Conservation (phyloP, 35 echinoderm and acorn worm genomes). For the Heliocidaris tuberculata region DNA sequence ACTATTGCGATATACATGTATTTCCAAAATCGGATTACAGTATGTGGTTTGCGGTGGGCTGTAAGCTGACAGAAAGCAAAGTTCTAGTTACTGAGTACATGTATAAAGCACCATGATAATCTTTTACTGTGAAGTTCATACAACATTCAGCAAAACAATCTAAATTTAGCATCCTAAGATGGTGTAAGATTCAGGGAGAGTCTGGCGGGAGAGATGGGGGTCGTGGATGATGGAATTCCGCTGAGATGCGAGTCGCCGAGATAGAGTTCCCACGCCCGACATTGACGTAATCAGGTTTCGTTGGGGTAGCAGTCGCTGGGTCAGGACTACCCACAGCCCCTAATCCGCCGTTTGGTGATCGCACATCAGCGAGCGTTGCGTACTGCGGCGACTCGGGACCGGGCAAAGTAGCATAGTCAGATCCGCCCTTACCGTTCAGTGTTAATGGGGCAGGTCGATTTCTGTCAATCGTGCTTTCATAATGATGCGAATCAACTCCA, state of each 20-base stretch:
- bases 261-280: not conserved
- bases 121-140: not conserved
- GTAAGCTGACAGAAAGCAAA: not conserved
- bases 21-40: no score
- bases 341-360: not conserved
- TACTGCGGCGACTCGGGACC: conserved; percentile 24
- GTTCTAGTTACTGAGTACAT: not conserved
- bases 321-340: not conserved
- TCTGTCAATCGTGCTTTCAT: not conserved
- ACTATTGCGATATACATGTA: no score
- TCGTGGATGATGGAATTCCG: not conserved
- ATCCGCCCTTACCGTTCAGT: not conserved
- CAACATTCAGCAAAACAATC: not conserved
- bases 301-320: not conserved
- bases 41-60: no score
- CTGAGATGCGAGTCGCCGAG: not conserved
- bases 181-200: not conserved
- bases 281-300: not conserved
- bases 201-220: conserved; percentile 21
- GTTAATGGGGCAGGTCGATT: conserved; percentile 28
- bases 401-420: not conserved
- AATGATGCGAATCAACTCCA: not conserved
- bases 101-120: not conserved
- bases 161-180: not conserved
- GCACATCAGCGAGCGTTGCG: not conserved